Evolutionary conservation across 2,113 vertebrate genomes (phyloP), one percentile per base, ranked within the genome.

Genomic region (Perognathus longimembris): DNA sequence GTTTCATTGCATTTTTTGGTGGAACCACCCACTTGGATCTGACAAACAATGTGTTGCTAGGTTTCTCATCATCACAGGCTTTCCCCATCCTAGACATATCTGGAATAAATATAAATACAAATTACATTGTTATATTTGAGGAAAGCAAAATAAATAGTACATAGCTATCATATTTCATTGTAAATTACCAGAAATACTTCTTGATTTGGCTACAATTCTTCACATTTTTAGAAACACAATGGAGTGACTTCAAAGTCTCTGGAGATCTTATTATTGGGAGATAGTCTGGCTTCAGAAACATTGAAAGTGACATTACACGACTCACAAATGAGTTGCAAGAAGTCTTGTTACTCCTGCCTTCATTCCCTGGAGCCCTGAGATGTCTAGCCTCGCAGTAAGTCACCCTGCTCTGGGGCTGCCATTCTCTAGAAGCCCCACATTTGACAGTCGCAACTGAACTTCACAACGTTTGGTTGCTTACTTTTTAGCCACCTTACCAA

Each of bases 31-130:
- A 82, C 61, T 90, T 64, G 88, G 54, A 91, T 85, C 81, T 94
- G 90, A 94, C 90, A 95, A 97, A 96, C 73, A 78, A 61, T 88
- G 71, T 34, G 76, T 93, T 79, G 87, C 54, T 95, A 95, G 91
- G 95, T 97, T 95, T 94, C 88, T 86, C 88, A 89, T 71, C 92
- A 80, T 90, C 89, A 77, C 63, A 24, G 88, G 92, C 81, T 91
- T 95, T 28, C 3, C 11, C 24, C 50, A 54, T 18, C 11, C 90
- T 4, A 32, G 63, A 45, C 42, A 88, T n/a, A 90, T 92, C 61
- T 79, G 79, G 75, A 94, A 91, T 93, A 88, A 83, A 93, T 87
- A 30, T 80, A 89, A 88, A 70, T 80, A 63, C 12, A 61, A 93
- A 85, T 88, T 88, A n/a, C 10, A 18, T 93, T 82, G 85, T n/a